Evolutionary conservation across 2,888 invertebrate genomes (phyloP).

Genomic region (Neoaliturus tenellus): DNA sequence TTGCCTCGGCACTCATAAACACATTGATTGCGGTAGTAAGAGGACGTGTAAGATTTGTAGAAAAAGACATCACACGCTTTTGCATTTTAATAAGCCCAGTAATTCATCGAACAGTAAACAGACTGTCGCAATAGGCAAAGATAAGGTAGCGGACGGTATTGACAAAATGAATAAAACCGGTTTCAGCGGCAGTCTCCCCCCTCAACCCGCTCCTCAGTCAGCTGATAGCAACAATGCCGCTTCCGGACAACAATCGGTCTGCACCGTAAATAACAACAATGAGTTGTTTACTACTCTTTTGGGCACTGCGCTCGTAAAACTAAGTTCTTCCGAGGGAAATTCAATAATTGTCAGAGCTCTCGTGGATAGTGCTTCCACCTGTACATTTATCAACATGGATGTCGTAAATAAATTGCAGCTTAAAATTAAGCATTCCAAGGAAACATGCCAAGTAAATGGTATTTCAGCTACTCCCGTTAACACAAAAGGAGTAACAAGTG

Average conservation of each 20-base stretch:
- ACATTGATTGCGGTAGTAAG: background rate
- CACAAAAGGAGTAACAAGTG: slow-evolving; percentile 10
- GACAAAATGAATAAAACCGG: background rate
- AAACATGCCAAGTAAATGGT: slow-evolving; percentile 14
- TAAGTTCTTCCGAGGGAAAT: slow-evolving; percentile 10
- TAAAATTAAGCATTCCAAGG: background rate
- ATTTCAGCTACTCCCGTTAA: slow-evolving; percentile 25
- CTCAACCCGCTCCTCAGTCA: background rate
- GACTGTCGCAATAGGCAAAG: background rate
- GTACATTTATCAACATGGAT: slow-evolving; percentile 17
- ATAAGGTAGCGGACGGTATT: background rate
- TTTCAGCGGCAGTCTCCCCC: background rate
- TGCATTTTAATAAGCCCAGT: background rate
- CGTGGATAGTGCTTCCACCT: slow-evolving; percentile 16
- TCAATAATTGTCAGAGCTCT: background rate
- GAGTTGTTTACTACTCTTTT: slow-evolving; percentile 16
- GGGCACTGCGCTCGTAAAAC: slow-evolving; percentile 15
- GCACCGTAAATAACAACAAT: slow-evolving; percentile 1
- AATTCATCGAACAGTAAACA: slow-evolving; percentile 7
- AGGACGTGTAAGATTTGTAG: background rate
- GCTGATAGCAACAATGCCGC: too few species aligned
- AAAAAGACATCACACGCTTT: slow-evolving; percentile 12
- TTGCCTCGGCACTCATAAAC: slow-evolving; percentile 19
- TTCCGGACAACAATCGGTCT: background rate
- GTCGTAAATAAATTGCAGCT: slow-evolving; percentile 33